A percentile compares a stretch with the other conserved stretches of the same genome.
Evolutionary conservation across 1,140 invertebrate species (phyloP).

Genomic region (Aricia agestis): DNA sequence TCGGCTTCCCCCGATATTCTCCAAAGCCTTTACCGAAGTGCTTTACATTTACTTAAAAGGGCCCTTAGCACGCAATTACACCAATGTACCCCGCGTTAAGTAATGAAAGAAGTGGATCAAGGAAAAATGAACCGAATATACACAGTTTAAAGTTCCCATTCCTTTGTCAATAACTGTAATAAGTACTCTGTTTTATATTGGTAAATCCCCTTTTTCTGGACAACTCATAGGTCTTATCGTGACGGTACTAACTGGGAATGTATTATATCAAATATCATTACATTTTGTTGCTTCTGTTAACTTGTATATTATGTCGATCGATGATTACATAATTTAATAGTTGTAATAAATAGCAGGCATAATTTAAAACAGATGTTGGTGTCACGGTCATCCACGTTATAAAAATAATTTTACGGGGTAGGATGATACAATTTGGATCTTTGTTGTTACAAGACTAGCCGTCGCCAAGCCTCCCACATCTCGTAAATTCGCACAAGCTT

Average conservation of each 20-base stretch:
- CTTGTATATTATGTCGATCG: not conserved
- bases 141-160: not conserved
- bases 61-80: not conserved
- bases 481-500: not conserved
- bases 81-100: not conserved
- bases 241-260: not conserved
- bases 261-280: too few species aligned
- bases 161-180: too few species aligned
- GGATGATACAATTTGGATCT: not conserved
- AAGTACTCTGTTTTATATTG: not conserved
- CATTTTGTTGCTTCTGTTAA: too few species aligned
- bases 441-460: not conserved
- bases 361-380: not conserved
- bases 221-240: not conserved
- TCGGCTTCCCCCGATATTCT: not conserved
- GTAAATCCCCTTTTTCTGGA: not conserved
- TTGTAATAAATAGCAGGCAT: not conserved
- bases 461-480: not conserved
- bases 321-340: not conserved
- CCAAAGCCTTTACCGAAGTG: not conserved
- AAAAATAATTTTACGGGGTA: not conserved
- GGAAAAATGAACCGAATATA: not conserved
- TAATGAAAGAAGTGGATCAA: not conserved
- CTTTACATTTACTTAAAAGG: not conserved
- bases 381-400: not conserved